Percentiles rank a stretch among this genome's conserved stretches.
These are phyloP conservation scores for Isaurus tuberculatus DNA, from an alignment of 92 coral and sea anemone genomes.

Conservation along the genomic window DNA sequence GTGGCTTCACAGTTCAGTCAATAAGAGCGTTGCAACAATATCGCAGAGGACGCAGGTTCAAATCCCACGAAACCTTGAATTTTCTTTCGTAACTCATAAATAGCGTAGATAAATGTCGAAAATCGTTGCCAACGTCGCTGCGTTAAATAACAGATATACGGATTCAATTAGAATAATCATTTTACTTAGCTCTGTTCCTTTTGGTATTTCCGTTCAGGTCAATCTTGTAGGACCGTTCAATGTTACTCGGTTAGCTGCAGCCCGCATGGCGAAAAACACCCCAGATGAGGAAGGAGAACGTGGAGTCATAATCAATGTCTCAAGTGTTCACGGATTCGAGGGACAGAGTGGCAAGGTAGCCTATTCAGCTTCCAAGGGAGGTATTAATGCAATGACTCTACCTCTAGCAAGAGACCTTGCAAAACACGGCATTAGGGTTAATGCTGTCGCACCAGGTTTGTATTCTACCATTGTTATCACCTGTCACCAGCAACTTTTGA, in stretches of 20 bases:
- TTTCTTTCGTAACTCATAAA: too few relatives aligned
- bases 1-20: too few relatives aligned
- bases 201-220: slow-evolving; percentile 22
- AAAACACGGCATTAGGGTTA: slow-evolving; percentile 23
- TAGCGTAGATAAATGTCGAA: too few relatives aligned
- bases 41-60: too few relatives aligned
- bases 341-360: slow-evolving; percentile 39
- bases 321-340: slow-evolving; percentile 28
- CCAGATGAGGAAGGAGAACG: slow-evolving; percentile 39
- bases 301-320: slow-evolving; percentile 41
- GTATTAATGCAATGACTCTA: slow-evolving; percentile 28
- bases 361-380: slow-evolving; percentile 33
- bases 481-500: too few relatives aligned
- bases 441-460: slow-evolving; percentile 36
- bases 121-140: too few relatives aligned
- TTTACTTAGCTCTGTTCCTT: background rate
- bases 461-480: background rate
- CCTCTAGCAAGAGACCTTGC: slow-evolving; percentile 37
- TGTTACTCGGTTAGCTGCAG: slow-evolving; percentile 39
- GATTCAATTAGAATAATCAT: too few relatives aligned
- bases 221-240: slow-evolving; percentile 31
- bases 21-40: too few relatives aligned
- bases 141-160: too few relatives aligned
- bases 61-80: too few relatives aligned
- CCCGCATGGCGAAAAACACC: slow-evolving; percentile 25